Evolutionary conservation across 2,113 vertebrate species (phyloP).

Genomic region (Sardina pilchardus): DNA sequence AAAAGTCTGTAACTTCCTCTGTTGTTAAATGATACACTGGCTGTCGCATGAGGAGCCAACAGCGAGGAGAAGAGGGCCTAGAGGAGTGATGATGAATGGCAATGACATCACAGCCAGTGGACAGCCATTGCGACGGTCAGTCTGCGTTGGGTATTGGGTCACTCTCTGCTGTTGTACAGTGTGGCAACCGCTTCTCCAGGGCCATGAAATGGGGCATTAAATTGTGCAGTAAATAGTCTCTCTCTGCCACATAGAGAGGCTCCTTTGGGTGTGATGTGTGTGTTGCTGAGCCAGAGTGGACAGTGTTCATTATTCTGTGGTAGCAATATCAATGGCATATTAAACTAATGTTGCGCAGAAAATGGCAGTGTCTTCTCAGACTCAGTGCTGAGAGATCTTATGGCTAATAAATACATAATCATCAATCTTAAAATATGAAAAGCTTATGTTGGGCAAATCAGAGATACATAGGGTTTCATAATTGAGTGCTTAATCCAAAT

Average conservation of each 20-base stretch:
- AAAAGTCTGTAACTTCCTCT: neutral
- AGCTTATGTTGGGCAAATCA: neutral
- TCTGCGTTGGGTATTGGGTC: neutral
- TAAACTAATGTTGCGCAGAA: neutral
- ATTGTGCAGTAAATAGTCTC: neutral
- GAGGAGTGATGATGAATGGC: neutral
- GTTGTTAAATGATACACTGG: neutral
- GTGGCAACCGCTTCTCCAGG: neutral
- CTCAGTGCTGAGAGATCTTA: neutral
- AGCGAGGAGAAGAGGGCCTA: neutral
- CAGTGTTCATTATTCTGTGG: neutral
- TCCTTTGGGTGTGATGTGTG: neutral
- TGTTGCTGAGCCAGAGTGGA: neutral
- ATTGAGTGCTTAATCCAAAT: neutral
- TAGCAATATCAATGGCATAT: neutral
- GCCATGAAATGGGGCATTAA: conserved; percentile 16
- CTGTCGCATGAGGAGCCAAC: neutral
- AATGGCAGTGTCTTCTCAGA: conserved; percentile 24
- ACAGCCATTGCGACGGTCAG: neutral
- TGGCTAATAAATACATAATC: too few relatives aligned
- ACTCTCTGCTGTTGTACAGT: neutral
- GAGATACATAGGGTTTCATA: neutral
- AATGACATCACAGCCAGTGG: conserved; percentile 7
- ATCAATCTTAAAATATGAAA: neutral
- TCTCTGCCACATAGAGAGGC: neutral